phyloP scores from a whole-genome alignment of 2,113 vertebrate genomes.

The Corythornis vintsioides region DNA sequence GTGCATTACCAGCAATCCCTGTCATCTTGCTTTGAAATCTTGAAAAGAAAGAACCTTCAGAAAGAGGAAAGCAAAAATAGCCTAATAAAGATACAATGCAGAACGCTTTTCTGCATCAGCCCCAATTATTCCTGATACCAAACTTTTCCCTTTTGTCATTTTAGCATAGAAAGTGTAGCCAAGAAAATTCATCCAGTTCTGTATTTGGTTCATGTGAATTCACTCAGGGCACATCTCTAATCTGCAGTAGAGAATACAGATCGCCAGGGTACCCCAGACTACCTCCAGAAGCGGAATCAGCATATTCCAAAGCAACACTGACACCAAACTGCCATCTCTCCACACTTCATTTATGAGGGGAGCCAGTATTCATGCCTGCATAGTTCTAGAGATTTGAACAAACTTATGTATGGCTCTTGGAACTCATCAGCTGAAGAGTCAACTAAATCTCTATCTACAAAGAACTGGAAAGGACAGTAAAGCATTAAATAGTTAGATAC shows the following conservation, averaged over 20 bases:
- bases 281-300: background rate
- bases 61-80: conserved; percentile 16
- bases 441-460: background rate
- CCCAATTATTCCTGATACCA: background rate
- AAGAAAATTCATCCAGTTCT: background rate
- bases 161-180: background rate
- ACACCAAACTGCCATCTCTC: background rate
- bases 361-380: background rate
- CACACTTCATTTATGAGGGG: background rate
- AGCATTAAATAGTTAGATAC: background rate
- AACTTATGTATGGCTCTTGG: background rate
- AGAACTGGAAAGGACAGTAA: background rate
- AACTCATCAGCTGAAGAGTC: background rate
- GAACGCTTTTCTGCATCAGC: background rate
- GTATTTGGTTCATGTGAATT: background rate
- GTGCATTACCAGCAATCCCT: background rate
- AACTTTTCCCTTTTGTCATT: background rate
- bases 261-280: background rate
- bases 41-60: conserved; percentile 48
- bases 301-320: background rate
- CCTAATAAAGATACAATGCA: background rate
- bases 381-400: background rate
- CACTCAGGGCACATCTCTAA: background rate
- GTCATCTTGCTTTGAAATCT: conserved; percentile 41
- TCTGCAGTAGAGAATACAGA: background rate